Base-by-base conservation (phyloP, 1,140 invertebrate genomes). In the Microvelia longipes region DNA sequence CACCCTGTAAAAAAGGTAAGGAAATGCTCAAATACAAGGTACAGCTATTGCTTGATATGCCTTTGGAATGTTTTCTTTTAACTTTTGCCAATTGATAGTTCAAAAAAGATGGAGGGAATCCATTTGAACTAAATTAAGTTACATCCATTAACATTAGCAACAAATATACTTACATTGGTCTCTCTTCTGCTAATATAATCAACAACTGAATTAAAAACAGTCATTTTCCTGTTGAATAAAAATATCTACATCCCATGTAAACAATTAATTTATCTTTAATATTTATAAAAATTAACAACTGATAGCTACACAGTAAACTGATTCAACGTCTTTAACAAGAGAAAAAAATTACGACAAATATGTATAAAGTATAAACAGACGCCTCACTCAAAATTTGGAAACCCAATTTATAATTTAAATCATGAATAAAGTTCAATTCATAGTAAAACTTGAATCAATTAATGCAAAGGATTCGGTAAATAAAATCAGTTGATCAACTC, bases 1-100 rank as follows among this genome's bases (percentile, higher is more conserved):
- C 64, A 29, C 73, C 73, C 77, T 77, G 50, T 67, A 75, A 72
- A 70, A 67, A 66, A n/a, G n/a, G 14, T 29, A 19, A 67, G 35
- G 26, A 67, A 28, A 30, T 67, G 25, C 14, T n/a, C 24, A 27
- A n/a, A 28, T 2, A 28, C 35, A 19, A 50, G 19, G 19, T 19
- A 11, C 35, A 19, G 19, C 35, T 50, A 50, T 11, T 19, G 35
- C 35, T 19, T 5, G 19, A 50, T n/a, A 27, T 66, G 15, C 11
- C 13, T 15, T 13, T 66, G 11, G 25, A 14, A 66, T 25, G 13
- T 13, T 13, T 24, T 13, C n/a, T n/a, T n/a, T n/a, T n/a, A n/a
- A n/a, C n/a, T n/a, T n/a, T n/a, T n/a, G n/a, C n/a, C n/a, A n/a
- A n/a, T n/a, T n/a, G n/a, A n/a, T n/a, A n/a, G n/a, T n/a, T n/a